phyloP scores from a whole-genome alignment of 2,113 vertebrate genomes.

The Ivindomyrus marchei region DNA sequence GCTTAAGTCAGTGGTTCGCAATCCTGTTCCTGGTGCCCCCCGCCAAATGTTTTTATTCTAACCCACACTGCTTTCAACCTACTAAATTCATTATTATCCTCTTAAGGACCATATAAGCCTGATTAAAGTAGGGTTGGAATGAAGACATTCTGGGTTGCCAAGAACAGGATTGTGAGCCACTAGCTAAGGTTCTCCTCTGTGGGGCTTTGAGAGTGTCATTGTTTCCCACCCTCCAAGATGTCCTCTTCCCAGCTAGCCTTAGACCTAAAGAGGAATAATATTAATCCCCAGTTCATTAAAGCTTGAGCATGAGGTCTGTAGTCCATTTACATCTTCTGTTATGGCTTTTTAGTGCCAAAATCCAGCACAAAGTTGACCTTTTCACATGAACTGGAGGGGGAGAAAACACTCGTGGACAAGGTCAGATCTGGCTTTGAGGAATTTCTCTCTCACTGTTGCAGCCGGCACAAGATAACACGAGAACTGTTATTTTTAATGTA shows the following conservation, averaged over 20 bases:
- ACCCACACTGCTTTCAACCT: background rate
- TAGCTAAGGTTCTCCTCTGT: background rate
- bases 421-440: background rate
- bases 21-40: background rate
- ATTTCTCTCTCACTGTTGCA: background rate
- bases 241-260: background rate
- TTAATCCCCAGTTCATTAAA: background rate
- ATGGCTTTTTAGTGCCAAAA: background rate
- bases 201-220: background rate
- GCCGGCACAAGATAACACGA: background rate
- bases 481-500: background rate
- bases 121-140: too few relatives aligned
- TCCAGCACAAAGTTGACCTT: background rate
- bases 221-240: background rate
- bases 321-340: background rate
- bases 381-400: background rate
- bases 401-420: background rate
- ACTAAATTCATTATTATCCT: background rate
- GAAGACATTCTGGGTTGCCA: too few relatives aligned
- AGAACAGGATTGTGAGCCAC: too few relatives aligned
- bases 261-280: background rate
- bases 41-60: background rate
- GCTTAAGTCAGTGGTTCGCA: background rate
- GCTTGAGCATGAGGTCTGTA: background rate
- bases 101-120: background rate